Evolutionary conservation across 2,113 vertebrate species (phyloP).

Genomic region (Sceloporus undulatus): DNA sequence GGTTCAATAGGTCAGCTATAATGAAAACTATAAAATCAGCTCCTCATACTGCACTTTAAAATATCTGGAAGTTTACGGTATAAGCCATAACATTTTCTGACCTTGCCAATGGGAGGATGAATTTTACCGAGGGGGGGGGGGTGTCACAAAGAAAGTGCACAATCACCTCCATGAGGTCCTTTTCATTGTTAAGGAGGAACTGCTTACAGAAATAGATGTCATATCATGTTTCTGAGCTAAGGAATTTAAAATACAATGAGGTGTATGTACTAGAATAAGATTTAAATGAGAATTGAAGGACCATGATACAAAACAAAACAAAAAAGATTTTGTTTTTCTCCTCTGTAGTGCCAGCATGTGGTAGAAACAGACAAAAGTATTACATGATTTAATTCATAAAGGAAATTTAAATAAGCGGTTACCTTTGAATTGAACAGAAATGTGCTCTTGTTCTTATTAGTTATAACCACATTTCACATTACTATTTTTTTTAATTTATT

Average conservation of each 20-base stretch:
- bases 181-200: constrained; percentile 56
- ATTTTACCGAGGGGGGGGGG: constrained; percentile 56
- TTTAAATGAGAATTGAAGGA: constrained; percentile 43
- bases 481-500: constrained; percentile 42
- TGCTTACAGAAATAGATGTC: constrained; percentile 25
- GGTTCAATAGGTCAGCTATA: constrained; percentile 47
- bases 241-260: constrained; percentile 57
- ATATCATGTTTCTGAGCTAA: constrained; percentile 62
- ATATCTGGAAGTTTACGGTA: constrained; percentile 69
- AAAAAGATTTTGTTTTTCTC: constrained; percentile 1
- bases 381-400: constrained; percentile 41
- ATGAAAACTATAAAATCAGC: constrained; percentile 23
- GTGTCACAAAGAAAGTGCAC: constrained; percentile 49
- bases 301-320: constrained; percentile 34
- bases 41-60: constrained; percentile 59
- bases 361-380: constrained; percentile 28
- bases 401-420: constrained; percentile 56
- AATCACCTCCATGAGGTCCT: constrained; percentile 55
- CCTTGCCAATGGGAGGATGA: constrained; percentile 60
- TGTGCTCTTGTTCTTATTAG: constrained; percentile 40
- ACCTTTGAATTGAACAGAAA: constrained; percentile 38
- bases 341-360: constrained; percentile 34
- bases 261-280: constrained; percentile 45
- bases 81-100: constrained; percentile 81
- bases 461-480: constrained; percentile 50